phyloP scores from a whole-genome alignment of 2,113 vertebrate species.

The Menidia beryllina region DNA sequence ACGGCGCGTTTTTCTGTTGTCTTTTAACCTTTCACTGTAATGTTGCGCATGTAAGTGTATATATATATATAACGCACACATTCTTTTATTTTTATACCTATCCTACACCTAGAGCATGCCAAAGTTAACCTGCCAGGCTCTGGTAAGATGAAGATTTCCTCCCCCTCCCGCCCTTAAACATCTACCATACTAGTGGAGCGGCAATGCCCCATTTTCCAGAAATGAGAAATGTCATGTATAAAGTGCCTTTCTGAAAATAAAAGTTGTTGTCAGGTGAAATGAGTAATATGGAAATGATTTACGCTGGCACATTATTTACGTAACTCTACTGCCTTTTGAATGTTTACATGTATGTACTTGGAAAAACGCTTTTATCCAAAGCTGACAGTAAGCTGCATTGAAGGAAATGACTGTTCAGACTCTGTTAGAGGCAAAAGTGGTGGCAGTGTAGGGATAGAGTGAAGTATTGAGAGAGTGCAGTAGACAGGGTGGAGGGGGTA shows the following conservation, averaged over 20 bases:
- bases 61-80: too few species aligned
- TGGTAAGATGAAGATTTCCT: conserved; percentile 25
- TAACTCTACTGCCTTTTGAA: conserved; percentile 7
- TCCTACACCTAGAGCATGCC: conserved; percentile 11
- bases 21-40: conserved; percentile 1
- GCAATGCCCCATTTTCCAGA: conserved; percentile 27
- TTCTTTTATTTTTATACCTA: background rate
- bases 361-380: too few species aligned
- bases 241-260: background rate
- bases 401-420: too few species aligned
- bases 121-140: conserved; percentile 13
- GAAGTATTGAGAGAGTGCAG: too few species aligned
- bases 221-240: conserved; percentile 41
- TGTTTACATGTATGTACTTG: conserved; percentile 1
- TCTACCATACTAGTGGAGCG: conserved; percentile 5
- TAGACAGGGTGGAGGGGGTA: too few species aligned
- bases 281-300: conserved; percentile 3
- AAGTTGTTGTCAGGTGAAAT: background rate
- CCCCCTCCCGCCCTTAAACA: conserved; percentile 16
- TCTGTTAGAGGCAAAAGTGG: too few species aligned
- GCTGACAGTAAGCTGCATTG: too few species aligned
- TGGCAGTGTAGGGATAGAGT: too few species aligned
- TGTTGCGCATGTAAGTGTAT: too few species aligned
- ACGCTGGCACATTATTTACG: conserved; percentile 4
- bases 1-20: conserved; percentile 19